Conservation (phyloP, 2,113 vertebrate genomes). For the Channa maculata region DNA sequence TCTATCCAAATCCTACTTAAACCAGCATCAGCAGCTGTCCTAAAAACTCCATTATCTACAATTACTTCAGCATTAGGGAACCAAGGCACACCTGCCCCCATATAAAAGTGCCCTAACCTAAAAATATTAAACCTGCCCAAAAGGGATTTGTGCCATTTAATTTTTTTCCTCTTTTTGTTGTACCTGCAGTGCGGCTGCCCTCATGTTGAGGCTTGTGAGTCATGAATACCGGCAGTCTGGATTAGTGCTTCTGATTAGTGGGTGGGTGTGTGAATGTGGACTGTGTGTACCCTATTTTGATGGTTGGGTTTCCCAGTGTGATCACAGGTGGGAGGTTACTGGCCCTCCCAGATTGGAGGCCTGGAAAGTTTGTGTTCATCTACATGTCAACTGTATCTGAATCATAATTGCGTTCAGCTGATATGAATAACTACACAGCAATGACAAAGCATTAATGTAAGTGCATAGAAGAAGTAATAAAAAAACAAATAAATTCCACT, state of each 20-base stretch:
- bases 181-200: constrained; percentile 51
- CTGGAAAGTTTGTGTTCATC: constrained; percentile 25
- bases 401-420: constrained; percentile 1
- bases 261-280: constrained; percentile 43
- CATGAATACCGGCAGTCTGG: constrained; percentile 55
- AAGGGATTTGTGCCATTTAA: constrained; percentile 72
- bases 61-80: constrained; percentile 82
- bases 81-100: constrained; percentile 76
- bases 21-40: constrained; percentile 80
- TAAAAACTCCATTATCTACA: constrained; percentile 86
- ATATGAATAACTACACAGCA: not conserved
- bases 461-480: too few species aligned
- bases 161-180: constrained; percentile 46
- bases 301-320: constrained; percentile 31
- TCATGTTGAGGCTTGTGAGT: constrained; percentile 50
- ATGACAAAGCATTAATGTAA: not conserved
- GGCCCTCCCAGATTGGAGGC: constrained; percentile 38
- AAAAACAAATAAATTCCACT: too few species aligned
- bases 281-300: constrained; percentile 48
- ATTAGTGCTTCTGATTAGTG: constrained; percentile 61
- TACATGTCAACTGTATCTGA: constrained; percentile 14
- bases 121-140: constrained; percentile 76
- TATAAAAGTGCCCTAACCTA: constrained; percentile 68
- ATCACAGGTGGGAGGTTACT: constrained; percentile 51
- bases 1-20: constrained; percentile 81